Evolutionary conservation across 2,888 invertebrate genomes (phyloP).

Genomic region (Odontocerum albicorne): DNA sequence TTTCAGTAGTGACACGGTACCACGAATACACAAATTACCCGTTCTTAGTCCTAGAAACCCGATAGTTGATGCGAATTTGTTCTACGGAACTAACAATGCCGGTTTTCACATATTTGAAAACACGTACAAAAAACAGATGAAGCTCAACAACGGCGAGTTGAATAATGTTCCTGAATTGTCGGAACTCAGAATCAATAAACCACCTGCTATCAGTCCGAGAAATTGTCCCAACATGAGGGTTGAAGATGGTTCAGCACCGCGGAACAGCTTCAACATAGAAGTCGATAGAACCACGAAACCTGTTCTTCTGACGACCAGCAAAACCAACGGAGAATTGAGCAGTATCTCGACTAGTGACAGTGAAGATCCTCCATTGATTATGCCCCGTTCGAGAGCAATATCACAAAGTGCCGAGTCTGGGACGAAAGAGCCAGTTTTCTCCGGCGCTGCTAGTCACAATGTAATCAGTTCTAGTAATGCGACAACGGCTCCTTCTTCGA

Average conservation of each 20-base stretch:
- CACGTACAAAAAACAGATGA: constrained; percentile 5
- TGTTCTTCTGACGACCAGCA: constrained; percentile 1
- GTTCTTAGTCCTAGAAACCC: constrained; percentile 51
- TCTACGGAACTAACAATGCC: constrained; percentile 43
- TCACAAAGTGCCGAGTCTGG: constrained; percentile 1
- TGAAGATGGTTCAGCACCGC: constrained; percentile 6
- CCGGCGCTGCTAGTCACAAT: neutral
- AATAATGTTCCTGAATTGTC: neutral
- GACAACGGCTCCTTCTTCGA: neutral
- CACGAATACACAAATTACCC: constrained; percentile 36
- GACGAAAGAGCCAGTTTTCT: constrained; percentile 2
- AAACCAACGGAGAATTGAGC: constrained; percentile 26
- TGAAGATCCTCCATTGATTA: constrained; percentile 30
- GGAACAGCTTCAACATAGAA: constrained; percentile 23
- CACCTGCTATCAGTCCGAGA: constrained; percentile 25
- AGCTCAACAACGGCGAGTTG: constrained; percentile 9
- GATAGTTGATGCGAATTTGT: constrained; percentile 49
- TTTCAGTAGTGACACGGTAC: neutral
- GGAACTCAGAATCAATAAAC: constrained; percentile 15
- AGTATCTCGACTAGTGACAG: constrained; percentile 6
- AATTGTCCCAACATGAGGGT: constrained; percentile 2
- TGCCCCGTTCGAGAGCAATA: constrained; percentile 9
- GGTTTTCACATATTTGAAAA: constrained; percentile 40
- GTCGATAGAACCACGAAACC: constrained; percentile 34
- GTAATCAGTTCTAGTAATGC: constrained; percentile 3